Conservation (phyloP, 2,888 invertebrate genomes). For the Limenitis camilla region DNA sequence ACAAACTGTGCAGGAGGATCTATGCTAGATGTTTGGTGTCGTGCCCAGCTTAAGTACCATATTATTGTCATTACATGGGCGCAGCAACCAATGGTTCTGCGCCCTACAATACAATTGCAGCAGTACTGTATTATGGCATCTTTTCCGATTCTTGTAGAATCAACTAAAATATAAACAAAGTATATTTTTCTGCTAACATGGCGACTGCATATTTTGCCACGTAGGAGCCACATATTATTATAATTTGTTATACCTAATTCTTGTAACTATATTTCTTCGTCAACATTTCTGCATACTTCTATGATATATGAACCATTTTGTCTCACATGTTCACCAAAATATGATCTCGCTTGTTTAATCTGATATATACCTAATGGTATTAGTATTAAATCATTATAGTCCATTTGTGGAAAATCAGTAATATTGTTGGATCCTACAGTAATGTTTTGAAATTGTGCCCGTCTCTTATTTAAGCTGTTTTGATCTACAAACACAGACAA, state of each 20-base stretch:
- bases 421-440: neutral
- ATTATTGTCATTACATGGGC: slow-evolving; percentile 22
- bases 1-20: slow-evolving; percentile 10
- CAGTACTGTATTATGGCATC: slow-evolving; percentile 14
- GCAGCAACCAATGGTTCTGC: slow-evolving; percentile 22
- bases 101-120: slow-evolving; percentile 23
- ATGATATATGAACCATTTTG: slow-evolving; percentile 15
- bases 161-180: slow-evolving; percentile 21
- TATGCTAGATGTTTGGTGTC: slow-evolving; percentile 8
- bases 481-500: slow-evolving; percentile 6
- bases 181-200: slow-evolving; percentile 19
- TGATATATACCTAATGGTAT: slow-evolving; percentile 16
- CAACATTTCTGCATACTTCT: slow-evolving; percentile 16
- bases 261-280: neutral
- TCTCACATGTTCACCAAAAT: slow-evolving; percentile 22
- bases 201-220: slow-evolving; percentile 20
- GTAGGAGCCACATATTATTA: slow-evolving; percentile 3
- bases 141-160: slow-evolving; percentile 7
- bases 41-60: slow-evolving; percentile 22
- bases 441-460: neutral
- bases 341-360: slow-evolving; percentile 19
- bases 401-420: neutral
- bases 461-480: slow-evolving; percentile 8
- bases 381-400: slow-evolving; percentile 6
- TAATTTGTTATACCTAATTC: slow-evolving; percentile 4